Evolutionary conservation across 1,140 invertebrate genomes (phyloP), one percentile per base, ranked within the genome.

Genomic region (Trichonephila clavata): DNA sequence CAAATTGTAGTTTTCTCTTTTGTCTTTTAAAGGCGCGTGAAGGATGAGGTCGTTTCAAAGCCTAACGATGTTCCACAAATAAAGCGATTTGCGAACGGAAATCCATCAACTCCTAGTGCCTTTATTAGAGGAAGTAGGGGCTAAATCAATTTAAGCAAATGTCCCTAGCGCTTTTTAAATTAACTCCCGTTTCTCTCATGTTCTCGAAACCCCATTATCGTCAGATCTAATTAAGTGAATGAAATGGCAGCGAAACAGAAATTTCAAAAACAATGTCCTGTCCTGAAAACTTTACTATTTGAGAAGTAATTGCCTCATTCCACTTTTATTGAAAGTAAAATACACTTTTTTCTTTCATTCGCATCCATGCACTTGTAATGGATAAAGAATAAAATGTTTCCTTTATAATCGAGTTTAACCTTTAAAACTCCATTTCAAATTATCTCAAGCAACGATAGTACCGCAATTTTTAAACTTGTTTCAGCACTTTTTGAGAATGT

Each of bases 51-150:
- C 89, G 77, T 89, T 89, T 57, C 65, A 20, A 68, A 71, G 20
- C 89, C 59, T 90, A 90, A 90, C 89, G 89, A 90, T 80, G 89
- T 81, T 90, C 86, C 89, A 90, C 89, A 90, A 90, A 90, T 90
- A 90, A 90, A 90, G 89, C 77, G 89, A 90, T 90, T 90, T 81
- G 89, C 89, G 89, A 90, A 90, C 89, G 89, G 89, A 90, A 90
- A 90, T 90, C 89, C 89, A 90, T 90, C 89, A 90, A 81, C 61
- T 39, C 63, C 60, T 89, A 57, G 86, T 71, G 59, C 71, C 71
- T 90, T 90, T 90, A 90, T 90, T 77, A 81, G 89, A 81, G 59
- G 50, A 81, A 80, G 89, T 90, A 63, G 77, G 77, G 71, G 24
- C 57, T 57, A 80, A 90, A 90, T 90, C 89, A 90, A 90, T 90